Evolutionary conservation across 2,888 invertebrate genomes (phyloP).

Genomic region (Chrysotoxum bicinctum): DNA sequence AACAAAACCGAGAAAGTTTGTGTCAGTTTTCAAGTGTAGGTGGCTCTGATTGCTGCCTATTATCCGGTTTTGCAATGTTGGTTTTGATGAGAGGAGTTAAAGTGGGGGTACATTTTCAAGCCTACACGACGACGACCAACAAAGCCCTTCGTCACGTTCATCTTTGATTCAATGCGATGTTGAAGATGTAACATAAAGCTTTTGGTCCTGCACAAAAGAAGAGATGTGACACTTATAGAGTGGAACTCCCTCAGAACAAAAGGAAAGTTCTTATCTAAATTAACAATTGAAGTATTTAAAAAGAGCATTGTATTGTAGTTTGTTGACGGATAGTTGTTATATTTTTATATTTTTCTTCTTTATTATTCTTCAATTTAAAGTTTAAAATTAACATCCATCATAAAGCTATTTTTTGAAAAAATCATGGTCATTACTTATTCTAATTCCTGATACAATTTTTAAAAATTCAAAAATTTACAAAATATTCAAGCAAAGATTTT

Average conservation of each 20-base stretch:
- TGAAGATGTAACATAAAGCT: constrained; percentile 25
- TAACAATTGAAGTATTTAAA: constrained; percentile 41
- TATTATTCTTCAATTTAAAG: too few species aligned
- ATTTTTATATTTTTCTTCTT: too few species aligned
- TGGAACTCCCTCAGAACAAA: constrained; percentile 26
- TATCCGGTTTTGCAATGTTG: constrained; percentile 11
- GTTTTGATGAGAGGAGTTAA: not conserved
- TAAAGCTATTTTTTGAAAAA: too few species aligned
- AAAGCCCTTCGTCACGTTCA: constrained; percentile 46
- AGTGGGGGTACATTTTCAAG: constrained; percentile 18
- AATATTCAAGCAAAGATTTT: too few species aligned
- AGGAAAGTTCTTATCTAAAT: constrained; percentile 61
- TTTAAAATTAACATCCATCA: too few species aligned
- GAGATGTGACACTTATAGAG: constrained; percentile 23
- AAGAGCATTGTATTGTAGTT: constrained; percentile 33
- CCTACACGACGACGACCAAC: not conserved
- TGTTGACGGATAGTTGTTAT: too few species aligned
- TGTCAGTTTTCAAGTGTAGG: constrained; percentile 59
- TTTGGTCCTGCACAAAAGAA: not conserved
- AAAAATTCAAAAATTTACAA: too few species aligned
- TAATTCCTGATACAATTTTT: too few species aligned
- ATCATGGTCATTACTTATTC: too few species aligned
- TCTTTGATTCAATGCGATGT: constrained; percentile 46
- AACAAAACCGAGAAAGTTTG: constrained; percentile 18
- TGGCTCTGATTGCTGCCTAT: constrained; percentile 33